Conservation (phyloP, 2,888 invertebrate species). For the Cosmopolites sordidus region DNA sequence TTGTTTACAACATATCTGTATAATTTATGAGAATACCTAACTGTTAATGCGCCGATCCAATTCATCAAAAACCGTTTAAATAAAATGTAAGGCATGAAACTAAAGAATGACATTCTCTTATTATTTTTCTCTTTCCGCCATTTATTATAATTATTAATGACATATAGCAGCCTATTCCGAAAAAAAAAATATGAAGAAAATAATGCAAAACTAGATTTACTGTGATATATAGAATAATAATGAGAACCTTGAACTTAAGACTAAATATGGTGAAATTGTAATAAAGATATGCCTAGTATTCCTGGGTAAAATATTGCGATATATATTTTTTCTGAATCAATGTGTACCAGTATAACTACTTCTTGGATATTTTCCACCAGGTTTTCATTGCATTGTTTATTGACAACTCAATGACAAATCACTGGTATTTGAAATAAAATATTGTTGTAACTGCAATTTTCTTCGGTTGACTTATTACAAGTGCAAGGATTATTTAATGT, state of each 20-base stretch:
- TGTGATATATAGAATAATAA: constrained; percentile 18
- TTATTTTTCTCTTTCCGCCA: constrained; percentile 8
- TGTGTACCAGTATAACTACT: no score
- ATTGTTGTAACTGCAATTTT: no score
- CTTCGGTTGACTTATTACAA: no score
- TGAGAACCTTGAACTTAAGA: constrained; percentile 23
- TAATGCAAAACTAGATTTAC: constrained; percentile 20
- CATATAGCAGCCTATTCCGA: constrained; percentile 10
- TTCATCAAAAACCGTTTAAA: constrained; percentile 19
- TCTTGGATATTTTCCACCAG: no score
- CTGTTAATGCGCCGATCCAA: constrained; percentile 18
- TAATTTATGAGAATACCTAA: constrained; percentile 24
- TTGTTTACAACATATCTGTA: constrained; percentile 10
- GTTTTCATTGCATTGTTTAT: no score
- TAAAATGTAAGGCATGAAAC: constrained; percentile 13
- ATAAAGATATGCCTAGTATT: constrained; percentile 19
- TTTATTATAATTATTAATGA: constrained; percentile 17
- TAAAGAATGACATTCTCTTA: constrained; percentile 16
- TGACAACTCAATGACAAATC: no score
- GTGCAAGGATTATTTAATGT: no score
- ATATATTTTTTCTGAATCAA: no score
- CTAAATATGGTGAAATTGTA: constrained; percentile 18
- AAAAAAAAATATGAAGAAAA: constrained; percentile 8
- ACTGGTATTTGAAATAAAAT: no score
- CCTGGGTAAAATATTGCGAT: neutral